Evolutionary conservation across 1,140 invertebrate genomes (phyloP), one percentile per base, ranked within the genome.

Genomic region (Phenacoccus solenopsis): DNA sequence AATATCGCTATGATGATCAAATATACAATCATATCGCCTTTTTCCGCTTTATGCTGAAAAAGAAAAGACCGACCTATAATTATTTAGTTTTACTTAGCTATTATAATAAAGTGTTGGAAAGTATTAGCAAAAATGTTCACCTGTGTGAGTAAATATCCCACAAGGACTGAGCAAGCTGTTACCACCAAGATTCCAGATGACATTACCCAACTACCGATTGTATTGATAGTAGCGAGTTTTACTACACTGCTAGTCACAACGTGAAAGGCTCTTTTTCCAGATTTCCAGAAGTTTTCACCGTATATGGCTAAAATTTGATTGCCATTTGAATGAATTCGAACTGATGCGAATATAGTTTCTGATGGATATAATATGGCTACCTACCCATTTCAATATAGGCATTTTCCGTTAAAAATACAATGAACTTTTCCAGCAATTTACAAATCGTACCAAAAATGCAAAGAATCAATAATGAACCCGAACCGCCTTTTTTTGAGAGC

Each of bases 361-460:
- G n/a, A n/a, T n/a, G n/a, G n/a, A n/a, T n/a, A n/a, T n/a, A n/a
- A n/a, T n/a, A n/a, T n/a, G n/a, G n/a, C n/a, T n/a, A n/a, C 72
- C 67, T 79, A 86, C 85, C 86, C 76, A 87, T 86, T 83, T 90
- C 88, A 72, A 91, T 88, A 75, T 89, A 93, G 7, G 89, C 88
- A 80, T 91, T 91, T 75, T 86, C 79, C 57, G 84, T 87, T 21
- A 92, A 79, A 76, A 83, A 90, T 75, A 87, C 85, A 1, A 93
- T 77, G 74, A 86, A 84, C 68, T 85, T 87, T 76, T 92, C 89
- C 72, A 91, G 84, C 73, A 85, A 88, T 76, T 82, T 85, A 0
- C 91, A 78, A 4, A 49, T 9, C 5, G 12, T 16, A n/a, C 38
- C 16, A 4, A 49, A 49, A n/a, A n/a, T n/a, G n/a, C 38, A 49